Percentiles rank a stretch among this genome's conserved stretches.
These are phyloP conservation scores for Phorcus lineatus DNA, from an alignment of 2,888 invertebrate genomes.

Conservation along the genomic window DNA sequence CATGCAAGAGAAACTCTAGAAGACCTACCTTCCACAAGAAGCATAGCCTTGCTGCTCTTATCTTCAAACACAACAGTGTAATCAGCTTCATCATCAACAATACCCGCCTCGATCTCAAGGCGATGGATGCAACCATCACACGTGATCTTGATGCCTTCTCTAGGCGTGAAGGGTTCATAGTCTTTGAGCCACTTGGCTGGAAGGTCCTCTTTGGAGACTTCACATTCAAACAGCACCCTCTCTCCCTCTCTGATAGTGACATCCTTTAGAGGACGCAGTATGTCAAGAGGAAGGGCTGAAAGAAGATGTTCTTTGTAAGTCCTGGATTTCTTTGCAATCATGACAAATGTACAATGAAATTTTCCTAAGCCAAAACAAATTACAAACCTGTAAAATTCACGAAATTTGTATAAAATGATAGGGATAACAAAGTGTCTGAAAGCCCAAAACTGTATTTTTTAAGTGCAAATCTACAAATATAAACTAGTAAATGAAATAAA, in stretches of 20 bases:
- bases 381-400: neutral
- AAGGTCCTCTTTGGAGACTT: slow-evolving; percentile 95
- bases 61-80: slow-evolving; percentile 63
- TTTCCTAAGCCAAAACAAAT: neutral
- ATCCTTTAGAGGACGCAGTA: slow-evolving; percentile 53
- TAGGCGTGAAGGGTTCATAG: slow-evolving; percentile 87
- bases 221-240: slow-evolving; percentile 88
- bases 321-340: neutral
- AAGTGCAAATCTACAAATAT: no score
- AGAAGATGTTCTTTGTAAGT: neutral
- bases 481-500: no score
- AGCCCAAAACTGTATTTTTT: no score
- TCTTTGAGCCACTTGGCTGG: slow-evolving; percentile 90
- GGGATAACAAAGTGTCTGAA: no score
- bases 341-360: neutral
- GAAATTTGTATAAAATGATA: neutral
- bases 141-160: slow-evolving; percentile 87
- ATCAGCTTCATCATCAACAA: slow-evolving; percentile 62
- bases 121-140: slow-evolving; percentile 81
- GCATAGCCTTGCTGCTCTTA: slow-evolving; percentile 49
- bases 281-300: slow-evolving; percentile 56
- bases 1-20: neutral
- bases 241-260: slow-evolving; percentile 46
- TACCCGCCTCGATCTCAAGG: slow-evolving; percentile 60
- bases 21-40: slow-evolving; percentile 54